Percentiles rank a stretch among this genome's conserved stretches.
Conservation (phyloP, 2,888 invertebrate genomes). For the Coronaproctus castanopsis region DNA sequence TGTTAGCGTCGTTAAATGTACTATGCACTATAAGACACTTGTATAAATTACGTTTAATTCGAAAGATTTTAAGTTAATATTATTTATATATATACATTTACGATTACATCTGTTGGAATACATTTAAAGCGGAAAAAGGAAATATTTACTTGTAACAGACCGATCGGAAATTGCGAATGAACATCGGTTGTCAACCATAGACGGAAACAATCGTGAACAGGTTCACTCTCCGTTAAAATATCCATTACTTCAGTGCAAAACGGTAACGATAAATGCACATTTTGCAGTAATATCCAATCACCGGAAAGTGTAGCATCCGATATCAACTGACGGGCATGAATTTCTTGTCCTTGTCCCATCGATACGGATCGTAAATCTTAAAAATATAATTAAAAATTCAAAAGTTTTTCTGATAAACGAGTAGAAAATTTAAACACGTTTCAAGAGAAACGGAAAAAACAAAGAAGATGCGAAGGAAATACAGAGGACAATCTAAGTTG, state of each 20-base stretch:
- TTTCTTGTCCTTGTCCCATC: constrained; percentile 94
- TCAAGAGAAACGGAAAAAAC: neutral
- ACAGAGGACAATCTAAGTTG: neutral
- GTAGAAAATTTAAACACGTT: neutral
- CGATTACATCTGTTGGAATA: neutral
- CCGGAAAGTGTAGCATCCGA: constrained; percentile 47
- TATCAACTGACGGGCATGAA: constrained; percentile 65
- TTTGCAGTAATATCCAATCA: constrained; percentile 86
- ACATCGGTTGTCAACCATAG: constrained; percentile 91
- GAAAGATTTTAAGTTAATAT: no score
- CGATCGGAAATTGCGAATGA: constrained; percentile 83
- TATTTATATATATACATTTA: neutral
- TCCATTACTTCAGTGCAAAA: constrained; percentile 87
- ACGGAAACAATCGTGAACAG: constrained; percentile 60
- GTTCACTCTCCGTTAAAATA: constrained; percentile 63
- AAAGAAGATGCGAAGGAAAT: neutral
- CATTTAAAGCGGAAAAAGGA: neutral
- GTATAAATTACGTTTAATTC: no score
- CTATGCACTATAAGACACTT: no score
- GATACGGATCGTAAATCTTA: constrained; percentile 65
- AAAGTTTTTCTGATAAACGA: no score
- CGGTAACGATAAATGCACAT: constrained; percentile 84
- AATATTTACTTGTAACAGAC: constrained; percentile 32
- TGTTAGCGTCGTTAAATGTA: no score
- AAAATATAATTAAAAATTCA: constrained; percentile 17